A percentile compares a stretch with the other conserved stretches of the same genome.
Conservation (phyloP, 2,888 invertebrate genomes). For the Argyresthia albistria region DNA sequence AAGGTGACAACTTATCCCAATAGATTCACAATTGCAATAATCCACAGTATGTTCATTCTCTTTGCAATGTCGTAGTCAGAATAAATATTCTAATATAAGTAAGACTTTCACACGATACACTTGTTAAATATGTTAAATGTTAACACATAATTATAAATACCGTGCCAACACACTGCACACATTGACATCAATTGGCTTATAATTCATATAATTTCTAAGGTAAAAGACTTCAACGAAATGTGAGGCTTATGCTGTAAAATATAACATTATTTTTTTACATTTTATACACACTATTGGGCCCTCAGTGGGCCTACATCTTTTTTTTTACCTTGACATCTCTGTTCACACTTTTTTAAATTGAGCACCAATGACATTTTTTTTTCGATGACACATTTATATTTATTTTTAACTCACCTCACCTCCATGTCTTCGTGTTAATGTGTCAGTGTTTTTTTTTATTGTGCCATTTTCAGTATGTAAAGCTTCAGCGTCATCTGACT, state of each 20-base stretch:
- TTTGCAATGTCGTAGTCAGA: slow-evolving; percentile 22
- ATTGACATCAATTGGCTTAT: slow-evolving; percentile 20
- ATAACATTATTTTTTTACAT: not conserved
- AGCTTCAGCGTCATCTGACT: slow-evolving; percentile 8
- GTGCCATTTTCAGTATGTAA: slow-evolving; percentile 9
- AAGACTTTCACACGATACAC: not conserved
- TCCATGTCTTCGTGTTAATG: slow-evolving; percentile 4
- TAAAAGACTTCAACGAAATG: not conserved
- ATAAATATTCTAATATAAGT: slow-evolving; percentile 6
- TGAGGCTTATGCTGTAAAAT: not conserved
- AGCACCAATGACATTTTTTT: slow-evolving; percentile 17
- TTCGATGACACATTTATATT: slow-evolving; percentile 7
- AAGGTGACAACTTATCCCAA: slow-evolving; percentile 22
- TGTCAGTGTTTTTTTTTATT: slow-evolving; percentile 4
- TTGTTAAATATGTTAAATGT: not conserved
- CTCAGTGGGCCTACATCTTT: slow-evolving; percentile 32
- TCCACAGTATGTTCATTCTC: not conserved
- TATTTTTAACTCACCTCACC: slow-evolving; percentile 11
- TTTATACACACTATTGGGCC: slow-evolving; percentile 56
- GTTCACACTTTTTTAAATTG: slow-evolving; percentile 25
- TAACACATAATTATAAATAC: not conserved
- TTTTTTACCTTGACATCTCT: slow-evolving; percentile 24
- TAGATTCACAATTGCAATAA: slow-evolving; percentile 64
- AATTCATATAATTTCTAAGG: not conserved
- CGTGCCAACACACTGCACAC: slow-evolving; percentile 70